Percentiles rank a stretch among this genome's conserved stretches.
Evolutionary conservation across 2,113 vertebrate genomes (phyloP).

Genomic region (Pleuronectes platessa): DNA sequence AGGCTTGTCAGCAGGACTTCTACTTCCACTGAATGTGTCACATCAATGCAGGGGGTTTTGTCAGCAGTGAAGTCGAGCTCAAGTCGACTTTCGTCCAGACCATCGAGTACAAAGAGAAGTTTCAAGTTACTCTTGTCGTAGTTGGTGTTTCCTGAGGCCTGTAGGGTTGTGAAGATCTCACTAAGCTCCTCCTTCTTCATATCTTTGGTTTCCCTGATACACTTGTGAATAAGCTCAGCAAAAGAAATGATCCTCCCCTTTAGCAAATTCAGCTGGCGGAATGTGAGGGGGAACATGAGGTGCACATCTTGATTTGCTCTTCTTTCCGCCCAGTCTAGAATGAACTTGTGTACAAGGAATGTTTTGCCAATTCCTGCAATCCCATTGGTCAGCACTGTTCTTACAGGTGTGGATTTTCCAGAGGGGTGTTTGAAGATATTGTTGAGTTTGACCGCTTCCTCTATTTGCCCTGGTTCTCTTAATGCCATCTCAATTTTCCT

Average conservation of each 20-base stretch:
- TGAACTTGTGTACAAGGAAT: slow-evolving; percentile 30
- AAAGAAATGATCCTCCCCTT: slow-evolving; percentile 10
- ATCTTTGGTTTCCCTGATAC: slow-evolving; percentile 26
- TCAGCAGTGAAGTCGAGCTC: slow-evolving; percentile 2
- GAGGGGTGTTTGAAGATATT: slow-evolving; percentile 39
- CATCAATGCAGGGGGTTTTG: background rate
- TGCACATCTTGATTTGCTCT: slow-evolving; percentile 26
- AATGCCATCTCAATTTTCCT: slow-evolving; percentile 13
- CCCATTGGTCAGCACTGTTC: slow-evolving; percentile 34
- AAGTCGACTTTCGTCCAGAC: slow-evolving; percentile 15
- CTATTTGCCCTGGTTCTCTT: background rate
- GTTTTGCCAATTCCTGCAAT: slow-evolving; percentile 36
- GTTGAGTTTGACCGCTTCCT: background rate
- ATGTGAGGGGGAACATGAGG: slow-evolving; percentile 27
- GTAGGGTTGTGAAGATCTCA: slow-evolving; percentile 12
- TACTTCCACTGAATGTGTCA: background rate
- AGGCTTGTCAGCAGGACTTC: slow-evolving; percentile 9
- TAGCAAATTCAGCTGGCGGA: slow-evolving; percentile 38
- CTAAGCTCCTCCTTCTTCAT: slow-evolving; percentile 3
- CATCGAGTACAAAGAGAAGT: slow-evolving; percentile 17
- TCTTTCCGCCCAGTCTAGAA: slow-evolving; percentile 28
- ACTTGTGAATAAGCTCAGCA: slow-evolving; percentile 21
- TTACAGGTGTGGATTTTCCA: slow-evolving; percentile 16
- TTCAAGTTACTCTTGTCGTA: slow-evolving; percentile 23
- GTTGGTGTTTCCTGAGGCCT: slow-evolving; percentile 25